Percentiles rank a stretch among this genome's conserved stretches.
phyloP scores from a whole-genome alignment of 2,113 vertebrate genomes.

The Athene cunicularia region DNA sequence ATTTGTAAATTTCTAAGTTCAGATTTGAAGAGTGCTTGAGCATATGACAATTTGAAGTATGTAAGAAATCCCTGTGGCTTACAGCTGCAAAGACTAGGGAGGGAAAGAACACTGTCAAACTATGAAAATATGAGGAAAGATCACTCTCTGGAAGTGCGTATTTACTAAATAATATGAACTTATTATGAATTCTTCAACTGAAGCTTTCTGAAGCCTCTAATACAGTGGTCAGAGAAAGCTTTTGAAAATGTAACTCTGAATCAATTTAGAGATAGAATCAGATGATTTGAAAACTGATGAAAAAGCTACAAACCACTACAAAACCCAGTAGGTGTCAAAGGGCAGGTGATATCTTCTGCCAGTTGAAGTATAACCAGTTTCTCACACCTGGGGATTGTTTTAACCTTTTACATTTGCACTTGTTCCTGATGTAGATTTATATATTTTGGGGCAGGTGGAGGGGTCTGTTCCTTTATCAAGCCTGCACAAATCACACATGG shows the following conservation, averaged over 20 bases:
- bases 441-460: neutral
- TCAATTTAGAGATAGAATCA: neutral
- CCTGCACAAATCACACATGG: rapidly evolving
- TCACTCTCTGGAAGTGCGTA: neutral
- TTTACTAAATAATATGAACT: neutral
- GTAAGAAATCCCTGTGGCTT: neutral
- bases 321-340: neutral
- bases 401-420: neutral
- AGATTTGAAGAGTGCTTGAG: neutral
- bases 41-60: neutral
- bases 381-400: neutral
- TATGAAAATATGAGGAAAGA: neutral
- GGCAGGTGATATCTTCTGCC: neutral
- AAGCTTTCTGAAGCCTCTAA: neutral
- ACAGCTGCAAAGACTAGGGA: neutral
- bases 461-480: neutral
- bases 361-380: neutral
- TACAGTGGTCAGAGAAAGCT: neutral
- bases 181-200: neutral
- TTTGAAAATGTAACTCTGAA: neutral
- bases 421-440: neutral
- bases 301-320: neutral
- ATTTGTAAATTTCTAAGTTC: neutral
- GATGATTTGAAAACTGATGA: neutral
- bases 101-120: neutral